Evolutionary conservation across 2,888 invertebrate species (phyloP), one percentile per base, ranked within the genome.

Genomic region (Cordilura impudica): DNA sequence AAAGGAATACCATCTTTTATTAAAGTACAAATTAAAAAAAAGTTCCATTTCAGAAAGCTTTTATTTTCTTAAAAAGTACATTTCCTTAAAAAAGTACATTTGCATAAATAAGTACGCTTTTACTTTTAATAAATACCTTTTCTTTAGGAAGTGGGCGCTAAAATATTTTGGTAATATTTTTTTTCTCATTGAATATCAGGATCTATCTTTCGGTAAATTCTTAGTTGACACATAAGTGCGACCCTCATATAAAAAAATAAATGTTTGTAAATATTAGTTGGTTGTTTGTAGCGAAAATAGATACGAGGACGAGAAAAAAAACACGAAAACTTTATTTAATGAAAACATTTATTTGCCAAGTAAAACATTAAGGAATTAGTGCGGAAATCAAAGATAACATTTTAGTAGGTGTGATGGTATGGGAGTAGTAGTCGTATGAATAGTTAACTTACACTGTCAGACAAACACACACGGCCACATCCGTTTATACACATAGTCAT

Each of bases 321-420:
- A 35, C 56, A 78, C 39, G 63, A 63, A 66, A 71, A 66, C 53
- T 76, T 69, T 61, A 69, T 61, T 78, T 69, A 76, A 76, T 81
- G 78, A 81, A 81, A 76, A 81, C 81, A 76, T 78, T 76, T 72
- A 81, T 81, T 82, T 78, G 73, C 70, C 77, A 74, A 76, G 76
- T 79, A 63, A 72, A 81, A 78, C 79, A 81, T 82, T 79, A 79
- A 81, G 77, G 78, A 81, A 82, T 82, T 82, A 79, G 78, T 81
- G 70, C 78, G 76, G 78, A 82, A 82, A 81, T 82, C 81, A 81
- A 78, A 82, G 82, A 82, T 82, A 82, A 82, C 78, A 75, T 56
- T 79, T 75, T 61, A 51, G 47, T 61, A 63, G 61, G 69, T 63
- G 69, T 75, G 56, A 43, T 63, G 69, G 69, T 54, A 63, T 47